Evolutionary conservation across 2,888 invertebrate genomes (phyloP), one percentile per base, ranked within the genome.

Genomic region (Sinotaia quadrata): DNA sequence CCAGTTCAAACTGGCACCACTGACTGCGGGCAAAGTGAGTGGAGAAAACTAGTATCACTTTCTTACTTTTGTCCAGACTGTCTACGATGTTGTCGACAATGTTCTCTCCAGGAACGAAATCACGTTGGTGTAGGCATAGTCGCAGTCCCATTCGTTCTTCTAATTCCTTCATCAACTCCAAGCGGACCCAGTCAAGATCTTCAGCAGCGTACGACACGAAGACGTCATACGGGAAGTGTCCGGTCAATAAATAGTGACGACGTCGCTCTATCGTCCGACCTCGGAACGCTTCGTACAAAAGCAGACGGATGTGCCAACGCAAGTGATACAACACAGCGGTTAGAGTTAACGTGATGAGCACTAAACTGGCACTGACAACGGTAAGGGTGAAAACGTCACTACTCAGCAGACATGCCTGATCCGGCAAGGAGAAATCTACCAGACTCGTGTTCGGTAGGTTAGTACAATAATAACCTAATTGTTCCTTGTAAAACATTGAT

Each of bases 81-180:
- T 91, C 91, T 0, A 92, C 91, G 73, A 93, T 93, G 76, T 93
- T 93, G 81, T 93, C 93, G 72, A 93, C 84, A 67, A 93, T 93
- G 4, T 92, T 91, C 0, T 91, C 88, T 0, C 93, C 93, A 24
- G 92, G 91, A 91, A 92, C 90, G 84, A 93, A 93, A 79, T 93
- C 93, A 54, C 93, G 89, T 81, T 93, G 92, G 75, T 93, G 93
- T 4, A 93, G 87, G 77, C 93, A 93, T 0, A 92, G 34, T 21
- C 41, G 33, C 2, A 75, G 57, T 5, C 62, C 34, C 69, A 47
- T n/a, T 1, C 47, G 47, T 4, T 47, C 87, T 83, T 93, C 93
- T 10, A 93, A 87, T 58, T 91, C 91, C 0, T 92, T 92, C 18
- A 93, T 82, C 0, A 93, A 87, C 12, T 92, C 89, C 29, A 92